These are phyloP conservation scores for Tyria jacobaeae DNA, from an alignment of 2,888 invertebrate species.

Conservation along the genomic window DNA sequence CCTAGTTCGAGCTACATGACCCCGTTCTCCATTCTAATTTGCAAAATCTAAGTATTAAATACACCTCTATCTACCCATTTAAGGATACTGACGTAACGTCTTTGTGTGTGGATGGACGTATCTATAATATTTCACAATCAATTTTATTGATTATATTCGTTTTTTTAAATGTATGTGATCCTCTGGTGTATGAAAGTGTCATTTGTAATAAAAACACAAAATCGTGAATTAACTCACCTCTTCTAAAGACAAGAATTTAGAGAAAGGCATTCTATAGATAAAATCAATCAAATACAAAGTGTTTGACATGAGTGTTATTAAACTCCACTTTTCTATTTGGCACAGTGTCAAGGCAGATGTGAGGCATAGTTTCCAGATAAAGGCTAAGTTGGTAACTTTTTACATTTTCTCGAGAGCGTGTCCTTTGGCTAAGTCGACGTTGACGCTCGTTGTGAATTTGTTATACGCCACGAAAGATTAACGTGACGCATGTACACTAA, in stretches of 20 bases:
- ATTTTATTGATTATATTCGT: no score
- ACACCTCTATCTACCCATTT: no score
- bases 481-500: conserved; percentile 56
- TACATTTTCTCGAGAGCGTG: conserved; percentile 72
- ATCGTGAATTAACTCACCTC: no score
- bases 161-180: no score
- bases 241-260: not conserved
- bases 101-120: no score
- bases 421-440: conserved; percentile 60
- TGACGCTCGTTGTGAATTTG: conserved; percentile 72
- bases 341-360: conserved; percentile 78
- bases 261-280: not conserved
- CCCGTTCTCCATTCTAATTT: no score
- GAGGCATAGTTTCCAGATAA: conserved; percentile 74
- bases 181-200: not conserved
- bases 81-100: no score
- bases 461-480: conserved; percentile 66
- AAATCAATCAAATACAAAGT: conserved; percentile 44
- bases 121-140: no score
- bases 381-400: conserved; percentile 81
- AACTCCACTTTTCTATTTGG: conserved; percentile 72
- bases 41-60: no score
- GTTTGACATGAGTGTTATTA: conserved; percentile 54
- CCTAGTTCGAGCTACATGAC: no score
- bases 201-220: not conserved